Evolutionary conservation across 2,113 vertebrate species (phyloP).

Genomic region (Notechis scutatus): DNA sequence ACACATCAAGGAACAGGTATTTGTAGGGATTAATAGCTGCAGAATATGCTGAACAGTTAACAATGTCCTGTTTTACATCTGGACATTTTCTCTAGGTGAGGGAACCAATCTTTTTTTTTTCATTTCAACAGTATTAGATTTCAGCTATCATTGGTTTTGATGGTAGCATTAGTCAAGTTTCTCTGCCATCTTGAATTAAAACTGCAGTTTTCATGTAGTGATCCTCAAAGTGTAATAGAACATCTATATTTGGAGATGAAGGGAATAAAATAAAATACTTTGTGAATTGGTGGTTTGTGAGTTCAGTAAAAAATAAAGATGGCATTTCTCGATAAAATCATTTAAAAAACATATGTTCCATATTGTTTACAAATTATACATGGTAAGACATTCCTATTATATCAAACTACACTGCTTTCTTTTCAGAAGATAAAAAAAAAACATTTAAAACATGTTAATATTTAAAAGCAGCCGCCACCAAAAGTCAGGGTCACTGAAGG

Average conservation of each 20-base stretch:
- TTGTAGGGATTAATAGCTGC: not conserved
- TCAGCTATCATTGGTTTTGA: not conserved
- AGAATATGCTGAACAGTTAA: not conserved
- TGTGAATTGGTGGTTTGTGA: not conserved
- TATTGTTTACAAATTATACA: not conserved
- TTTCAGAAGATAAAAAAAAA: not conserved
- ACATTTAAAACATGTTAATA: not conserved
- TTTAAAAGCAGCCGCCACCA: not conserved
- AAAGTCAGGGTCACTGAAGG: not conserved
- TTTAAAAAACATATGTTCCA: not conserved
- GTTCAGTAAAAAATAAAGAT: not conserved
- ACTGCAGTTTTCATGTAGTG: too few relatives aligned
- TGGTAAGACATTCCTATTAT: too few relatives aligned
- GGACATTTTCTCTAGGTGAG: too few relatives aligned
- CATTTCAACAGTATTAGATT: not conserved
- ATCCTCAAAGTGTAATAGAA: not conserved
- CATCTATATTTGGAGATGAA: not conserved
- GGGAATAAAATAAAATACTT: not conserved
- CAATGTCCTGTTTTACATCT: not conserved
- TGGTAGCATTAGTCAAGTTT: not conserved
- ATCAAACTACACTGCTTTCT: not conserved
- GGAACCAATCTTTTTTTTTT: too few relatives aligned
- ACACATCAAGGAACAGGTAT: not conserved
- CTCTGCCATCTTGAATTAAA: not conserved
- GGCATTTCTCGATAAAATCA: not conserved